These are phyloP conservation scores for Myopa tessellatipennis DNA, from an alignment of 2,888 invertebrate genomes.

Conservation along the genomic window DNA sequence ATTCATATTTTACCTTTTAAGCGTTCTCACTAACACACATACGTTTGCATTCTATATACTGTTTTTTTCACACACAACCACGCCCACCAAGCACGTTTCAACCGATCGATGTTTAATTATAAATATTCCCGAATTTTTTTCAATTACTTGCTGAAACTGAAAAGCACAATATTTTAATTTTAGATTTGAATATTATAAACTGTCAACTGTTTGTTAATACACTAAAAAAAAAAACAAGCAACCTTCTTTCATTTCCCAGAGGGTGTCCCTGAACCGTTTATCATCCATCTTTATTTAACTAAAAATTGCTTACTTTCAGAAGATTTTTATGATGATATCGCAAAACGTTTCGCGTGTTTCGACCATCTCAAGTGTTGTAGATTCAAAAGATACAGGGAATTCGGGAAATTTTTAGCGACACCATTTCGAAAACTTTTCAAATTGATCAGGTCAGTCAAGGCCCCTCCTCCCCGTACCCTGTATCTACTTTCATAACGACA, in stretches of 20 bases:
- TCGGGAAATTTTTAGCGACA: conserved; percentile 56
- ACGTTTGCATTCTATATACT: neutral
- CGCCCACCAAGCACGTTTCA: neutral
- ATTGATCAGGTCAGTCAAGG: conserved; percentile 61
- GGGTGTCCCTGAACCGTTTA: neutral
- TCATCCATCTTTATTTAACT: neutral
- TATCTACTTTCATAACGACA: conserved; percentile 21
- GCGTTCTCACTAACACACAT: conserved; percentile 21
- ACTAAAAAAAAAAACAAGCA: conserved; percentile 29
- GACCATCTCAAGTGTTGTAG: conserved; percentile 49
- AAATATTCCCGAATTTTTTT: neutral
- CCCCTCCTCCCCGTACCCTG: conserved; percentile 9
- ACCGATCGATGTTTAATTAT: neutral
- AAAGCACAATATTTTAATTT: neutral
- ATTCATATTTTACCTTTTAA: neutral
- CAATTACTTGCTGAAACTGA: neutral
- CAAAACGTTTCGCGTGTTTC: conserved; percentile 47
- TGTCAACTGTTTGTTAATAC: conserved; percentile 3
- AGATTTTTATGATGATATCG: conserved; percentile 47
- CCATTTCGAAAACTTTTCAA: conserved; percentile 61
- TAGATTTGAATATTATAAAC: neutral
- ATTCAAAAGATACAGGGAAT: conserved; percentile 49
- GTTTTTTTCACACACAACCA: conserved; percentile 2
- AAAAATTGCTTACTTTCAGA: conserved; percentile 45
- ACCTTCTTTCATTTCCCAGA: neutral